Evolutionary conservation across 2,888 invertebrate genomes (phyloP).

Genomic region (Tetramorium bicarinatum): DNA sequence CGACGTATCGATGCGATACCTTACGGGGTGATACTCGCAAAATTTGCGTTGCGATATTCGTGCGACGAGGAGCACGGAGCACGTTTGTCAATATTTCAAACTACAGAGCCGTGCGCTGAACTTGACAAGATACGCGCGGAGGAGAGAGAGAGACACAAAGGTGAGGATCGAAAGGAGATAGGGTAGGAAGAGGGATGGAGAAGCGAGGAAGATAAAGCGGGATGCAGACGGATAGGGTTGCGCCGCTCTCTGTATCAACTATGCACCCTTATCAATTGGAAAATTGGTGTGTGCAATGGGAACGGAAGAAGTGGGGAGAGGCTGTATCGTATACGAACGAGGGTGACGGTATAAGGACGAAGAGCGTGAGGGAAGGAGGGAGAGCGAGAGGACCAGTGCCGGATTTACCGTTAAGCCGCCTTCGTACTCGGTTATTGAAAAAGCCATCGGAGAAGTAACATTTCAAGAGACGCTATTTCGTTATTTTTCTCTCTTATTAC

Average conservation of each 20-base stretch:
- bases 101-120: slow-evolving; percentile 23
- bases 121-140: slow-evolving; percentile 34
- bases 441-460: neutral
- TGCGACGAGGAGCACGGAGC: neutral
- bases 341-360: slow-evolving; percentile 56
- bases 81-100: slow-evolving; percentile 39
- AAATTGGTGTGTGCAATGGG: slow-evolving; percentile 80
- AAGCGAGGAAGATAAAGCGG: slow-evolving; percentile 61
- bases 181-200: slow-evolving; percentile 40
- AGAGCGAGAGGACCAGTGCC: slow-evolving; percentile 13
- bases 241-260: slow-evolving; percentile 71
- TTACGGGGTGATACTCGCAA: slow-evolving; percentile 24
- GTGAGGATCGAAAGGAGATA: neutral
- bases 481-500: neutral
- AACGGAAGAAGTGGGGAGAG: slow-evolving; percentile 70
- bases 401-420: neutral
- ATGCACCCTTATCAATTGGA: slow-evolving; percentile 83
- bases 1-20: neutral
- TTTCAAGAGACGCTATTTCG: neutral
- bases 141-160: neutral
- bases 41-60: slow-evolving; percentile 7
- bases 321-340: slow-evolving; percentile 58
- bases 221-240: slow-evolving; percentile 72
- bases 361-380: neutral
- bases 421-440: neutral